Base-by-base conservation (phyloP, 1,140 invertebrate species). In the Neocloeon triangulifer region DNA sequence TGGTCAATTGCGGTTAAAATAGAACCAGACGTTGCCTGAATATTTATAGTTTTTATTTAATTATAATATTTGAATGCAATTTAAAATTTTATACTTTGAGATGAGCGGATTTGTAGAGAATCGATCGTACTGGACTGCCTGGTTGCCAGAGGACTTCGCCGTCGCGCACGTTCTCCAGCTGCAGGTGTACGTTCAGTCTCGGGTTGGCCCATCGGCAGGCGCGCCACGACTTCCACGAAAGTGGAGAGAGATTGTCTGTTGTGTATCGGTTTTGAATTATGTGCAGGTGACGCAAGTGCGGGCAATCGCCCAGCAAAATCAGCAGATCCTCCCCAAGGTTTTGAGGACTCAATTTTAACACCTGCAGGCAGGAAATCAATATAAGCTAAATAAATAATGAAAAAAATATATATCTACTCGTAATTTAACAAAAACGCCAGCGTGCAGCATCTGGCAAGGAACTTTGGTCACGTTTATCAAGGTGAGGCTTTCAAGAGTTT, bases 311-410 rank as follows among this genome's bases (percentile, higher is more conserved):
- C 20, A 80, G 43, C 16, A 80, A 44, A 34, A 71, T 58, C 5
- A 85, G 43, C 1, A 79, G 54, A 46, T 85, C 78, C 37, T 78
- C 70, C 29, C 73, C 66, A 10, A 86, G 50, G 51, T 81, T 82
- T 52, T 84, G 78, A 0, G 81, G 76, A 43, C 75, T 77, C 13
- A 84, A 66, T 2, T 67, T 61, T 21, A 85, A 49, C 29, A 63
- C 62, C 59, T 74, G 42, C n/a, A 30, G 26, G 29, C 26, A 23
- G 18, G 19, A 26, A 8, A 25, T 4, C n/a, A 25, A 32, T 2
- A 25, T 17, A 8, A 25, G 10, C 5, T 18, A 19, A 20, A 6
- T 20, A 22, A n/a, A 44, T 33, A 37, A 33, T 30, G 5, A 42
- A 27, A 27, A 42, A 25, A 22, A 21, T 18, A 15, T 2, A 4